Percentiles rank a stretch among this genome's conserved stretches.
Evolutionary conservation across 2,888 invertebrate species (phyloP).

Genomic region (Barypeithes pellucidus): DNA sequence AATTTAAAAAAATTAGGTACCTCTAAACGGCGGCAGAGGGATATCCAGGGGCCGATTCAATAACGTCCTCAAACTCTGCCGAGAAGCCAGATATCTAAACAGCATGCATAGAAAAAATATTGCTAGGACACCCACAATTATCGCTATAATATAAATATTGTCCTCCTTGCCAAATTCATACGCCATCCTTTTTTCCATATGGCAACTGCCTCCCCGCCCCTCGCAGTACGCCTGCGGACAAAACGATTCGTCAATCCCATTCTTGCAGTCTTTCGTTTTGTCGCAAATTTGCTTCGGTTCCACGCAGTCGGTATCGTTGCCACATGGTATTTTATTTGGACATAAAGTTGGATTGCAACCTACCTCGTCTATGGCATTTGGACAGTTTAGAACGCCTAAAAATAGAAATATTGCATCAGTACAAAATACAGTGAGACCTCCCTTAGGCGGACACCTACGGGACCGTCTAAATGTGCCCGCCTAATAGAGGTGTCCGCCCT

Average conservation of each 20-base stretch:
- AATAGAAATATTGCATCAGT: no score
- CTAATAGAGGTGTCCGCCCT: no score
- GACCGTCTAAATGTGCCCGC: no score
- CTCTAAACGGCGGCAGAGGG: constrained; percentile 48
- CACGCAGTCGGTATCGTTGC: constrained; percentile 35
- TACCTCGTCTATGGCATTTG: constrained; percentile 42
- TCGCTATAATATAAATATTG: constrained; percentile 13
- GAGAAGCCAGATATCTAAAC: constrained; percentile 34
- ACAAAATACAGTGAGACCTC: no score
- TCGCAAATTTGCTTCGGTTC: constrained; percentile 41
- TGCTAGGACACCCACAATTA: constrained; percentile 32
- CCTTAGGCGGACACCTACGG: no score
- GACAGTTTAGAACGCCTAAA: constrained; percentile 42
- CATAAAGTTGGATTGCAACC: constrained; percentile 42
- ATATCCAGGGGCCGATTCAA: constrained; percentile 37
- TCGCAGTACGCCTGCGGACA: constrained; percentile 37
- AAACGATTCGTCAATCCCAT: constrained; percentile 43
- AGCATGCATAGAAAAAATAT: constrained; percentile 37
- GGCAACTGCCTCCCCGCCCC: not conserved
- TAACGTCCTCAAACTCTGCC: constrained; percentile 20
- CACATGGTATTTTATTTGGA: constrained; percentile 42
- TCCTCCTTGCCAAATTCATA: not conserved
- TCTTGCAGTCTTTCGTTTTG: constrained; percentile 36
- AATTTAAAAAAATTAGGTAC: no score
- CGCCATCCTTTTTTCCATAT: not conserved